Base-by-base conservation (phyloP, 2,797 vertebrate species). In the Ctenopoma kingsleyae region DNA sequence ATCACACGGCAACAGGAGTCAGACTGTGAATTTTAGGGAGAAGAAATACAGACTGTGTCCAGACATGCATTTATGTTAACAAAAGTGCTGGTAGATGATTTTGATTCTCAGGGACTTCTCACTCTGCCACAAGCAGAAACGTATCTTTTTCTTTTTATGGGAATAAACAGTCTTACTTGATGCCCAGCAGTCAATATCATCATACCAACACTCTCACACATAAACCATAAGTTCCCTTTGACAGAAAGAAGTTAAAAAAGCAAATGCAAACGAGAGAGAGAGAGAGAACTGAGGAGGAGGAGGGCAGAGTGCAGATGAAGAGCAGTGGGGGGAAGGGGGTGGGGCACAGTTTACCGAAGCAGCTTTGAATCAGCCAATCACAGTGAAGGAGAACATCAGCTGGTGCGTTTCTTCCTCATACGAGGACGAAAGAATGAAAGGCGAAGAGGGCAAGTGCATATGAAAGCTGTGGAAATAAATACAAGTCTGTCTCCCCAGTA, bases 311-410 rank as follows among this genome's bases (percentile, higher is more conserved):
- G 51, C 60, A 74, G 82, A 87, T 83, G 89, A 88, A 91, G 78
- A 90, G 86, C 78, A 82, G 80, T 82, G 78, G 58, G 79, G 64
- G 50, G 49, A 30, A 49, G 36, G 56, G 71, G 36, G 35, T 12
- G 35, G 91, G 78, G 83, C 90, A 91, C 92, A 91, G 91, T 93
- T 93, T 92, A 92, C 84, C 72, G 76, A 91, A 93, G 91, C 90
- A 94, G 91, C 92, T 94, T 93, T 81, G 82, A 90, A 89, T 92
- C 90, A 91, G 91, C 93, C 92, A 91, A 92, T 95, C 94, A 94
- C 93, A 94, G 93, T 94, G 94, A 94, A 93, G 88, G 89, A 94
- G 85, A 92, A 89, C 89, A 90, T 92, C 91, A 91, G 93, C 93
- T 94, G 94, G 94, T 95, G 92, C 20, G 58, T 84, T 84, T 91